phyloP scores from a whole-genome alignment of 1,140 invertebrate species.

The Zaprionus inermis region DNA sequence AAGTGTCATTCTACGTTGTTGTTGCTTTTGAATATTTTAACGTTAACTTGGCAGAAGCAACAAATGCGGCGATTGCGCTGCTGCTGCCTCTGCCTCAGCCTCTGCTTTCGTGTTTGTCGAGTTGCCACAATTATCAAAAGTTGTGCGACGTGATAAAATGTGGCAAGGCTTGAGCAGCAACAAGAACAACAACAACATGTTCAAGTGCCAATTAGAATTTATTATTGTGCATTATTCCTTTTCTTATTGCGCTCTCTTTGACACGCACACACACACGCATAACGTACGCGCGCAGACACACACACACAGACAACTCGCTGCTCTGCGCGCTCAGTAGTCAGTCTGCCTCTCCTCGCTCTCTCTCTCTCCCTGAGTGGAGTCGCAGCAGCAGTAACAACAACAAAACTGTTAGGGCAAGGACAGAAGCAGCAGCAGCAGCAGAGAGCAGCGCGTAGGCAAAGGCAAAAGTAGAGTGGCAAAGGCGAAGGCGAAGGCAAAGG shows the following conservation, averaged over 20 bases:
- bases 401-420: slow-evolving; percentile 34
- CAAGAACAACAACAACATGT: slow-evolving; percentile 1
- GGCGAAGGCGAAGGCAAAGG: slow-evolving; percentile 29
- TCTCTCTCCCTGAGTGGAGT: slow-evolving; percentile 25
- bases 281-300: slow-evolving; percentile 2
- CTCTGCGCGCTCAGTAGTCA: slow-evolving; percentile 31
- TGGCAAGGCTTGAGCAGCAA: slow-evolving; percentile 20
- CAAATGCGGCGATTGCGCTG: slow-evolving; percentile 63
- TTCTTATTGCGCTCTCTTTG: slow-evolving; percentile 49
- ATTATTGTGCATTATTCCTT: slow-evolving; percentile 77
- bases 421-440: slow-evolving; percentile 43
- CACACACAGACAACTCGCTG: slow-evolving; percentile 8
- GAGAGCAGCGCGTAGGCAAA: slow-evolving; percentile 22
- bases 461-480: slow-evolving; percentile 15
- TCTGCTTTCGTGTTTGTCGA: too few relatives aligned
- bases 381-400: slow-evolving; percentile 47
- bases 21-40: slow-evolving; percentile 33
- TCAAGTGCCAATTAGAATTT: slow-evolving; percentile 74
- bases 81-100: too few relatives aligned
- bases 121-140: slow-evolving; percentile 37
- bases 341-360: slow-evolving; percentile 25
- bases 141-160: slow-evolving; percentile 70
- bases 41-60: slow-evolving; percentile 55
- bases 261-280: slow-evolving; percentile 26
- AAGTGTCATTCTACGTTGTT: slow-evolving; percentile 49